A percentile compares a stretch with the other conserved stretches of the same genome.
These are phyloP conservation scores for Heterocephalus glaber DNA, from an alignment of 2,113 vertebrate species.

Conservation along the genomic window DNA sequence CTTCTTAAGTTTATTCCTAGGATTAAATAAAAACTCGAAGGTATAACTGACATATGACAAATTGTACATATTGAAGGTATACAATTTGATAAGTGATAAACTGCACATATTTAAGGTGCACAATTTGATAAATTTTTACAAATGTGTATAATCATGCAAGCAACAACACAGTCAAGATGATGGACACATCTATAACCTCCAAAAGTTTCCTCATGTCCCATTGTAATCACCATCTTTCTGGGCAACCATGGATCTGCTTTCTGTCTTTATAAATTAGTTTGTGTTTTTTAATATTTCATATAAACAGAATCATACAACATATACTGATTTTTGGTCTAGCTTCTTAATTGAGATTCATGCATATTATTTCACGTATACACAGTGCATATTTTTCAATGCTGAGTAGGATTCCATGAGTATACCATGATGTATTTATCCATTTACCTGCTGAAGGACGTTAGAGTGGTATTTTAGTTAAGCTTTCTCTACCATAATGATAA, in stretches of 20 bases:
- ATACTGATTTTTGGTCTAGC: background rate
- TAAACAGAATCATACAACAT: background rate
- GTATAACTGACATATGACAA: background rate
- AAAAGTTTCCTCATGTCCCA: background rate
- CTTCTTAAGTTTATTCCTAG: slow-evolving; percentile 5
- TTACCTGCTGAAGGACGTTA: background rate
- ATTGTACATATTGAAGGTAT: background rate
- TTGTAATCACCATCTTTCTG: background rate
- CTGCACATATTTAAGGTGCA: background rate
- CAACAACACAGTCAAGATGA: background rate
- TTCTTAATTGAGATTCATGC: background rate
- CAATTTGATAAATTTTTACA: background rate
- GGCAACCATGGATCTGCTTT: background rate
- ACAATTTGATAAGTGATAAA: background rate
- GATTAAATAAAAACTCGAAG: background rate
- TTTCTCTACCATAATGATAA: background rate
- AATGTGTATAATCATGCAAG: background rate
- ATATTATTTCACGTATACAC: background rate
- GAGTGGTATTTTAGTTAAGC: background rate
- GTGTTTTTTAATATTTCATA: background rate
- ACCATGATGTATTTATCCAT: background rate
- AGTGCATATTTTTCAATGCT: background rate
- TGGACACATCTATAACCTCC: too few relatives aligned
- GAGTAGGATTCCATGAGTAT: background rate
- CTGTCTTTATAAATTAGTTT: background rate